Base-by-base conservation (phyloP, 2,888 invertebrate genomes). In the Neoascia interrupta region DNA sequence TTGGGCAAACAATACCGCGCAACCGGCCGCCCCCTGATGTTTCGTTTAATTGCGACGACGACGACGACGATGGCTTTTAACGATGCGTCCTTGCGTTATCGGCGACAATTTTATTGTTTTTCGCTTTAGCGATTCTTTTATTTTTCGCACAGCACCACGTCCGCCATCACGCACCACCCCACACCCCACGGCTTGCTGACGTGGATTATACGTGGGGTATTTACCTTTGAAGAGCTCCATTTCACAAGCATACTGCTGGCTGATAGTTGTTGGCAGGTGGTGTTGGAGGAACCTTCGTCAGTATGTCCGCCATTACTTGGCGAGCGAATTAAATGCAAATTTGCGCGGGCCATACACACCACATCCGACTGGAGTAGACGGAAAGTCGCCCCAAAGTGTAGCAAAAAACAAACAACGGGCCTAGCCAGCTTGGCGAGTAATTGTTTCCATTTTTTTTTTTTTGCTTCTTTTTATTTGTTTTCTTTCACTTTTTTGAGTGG, bases 81-180 rank as follows among this genome's bases (percentile, higher is more conserved):
- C 3, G 54, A 61, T 28, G 63, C 54, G 63, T 63, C 70, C 63
- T 70, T 63, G 63, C 45, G 53, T 63, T 72, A 47, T 72, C 63
- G 54, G 31, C 19, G 47, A 47, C 45, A 16, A 13, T 60, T 45
- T 58, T 45, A 41, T 56, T 41, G 56, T 18, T 41, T 21, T n/a
- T 36, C 16, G n/a, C 26, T n/a, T 49, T 49, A 18, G 5, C 5
- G 11, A n/a, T 19, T 11, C n/a, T n/a, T n/a, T n/a, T n/a, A n/a
- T n/a, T n/a, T n/a, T n/a, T n/a, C n/a, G n/a, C n/a, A n/a, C n/a
- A n/a, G n/a, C n/a, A n/a, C n/a, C n/a, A n/a, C n/a, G n/a, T n/a
- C n/a, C n/a, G n/a, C n/a, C n/a, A n/a, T n/a, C n/a, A n/a, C 10
- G 18, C 18, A 36, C 16, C 13, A 31, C 21, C n/a, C 15, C 28